A percentile compares a stretch with the other conserved stretches of the same genome.
Evolutionary conservation across 1,140 invertebrate genomes (phyloP).

Genomic region (Gonioctena quinquepunctata): DNA sequence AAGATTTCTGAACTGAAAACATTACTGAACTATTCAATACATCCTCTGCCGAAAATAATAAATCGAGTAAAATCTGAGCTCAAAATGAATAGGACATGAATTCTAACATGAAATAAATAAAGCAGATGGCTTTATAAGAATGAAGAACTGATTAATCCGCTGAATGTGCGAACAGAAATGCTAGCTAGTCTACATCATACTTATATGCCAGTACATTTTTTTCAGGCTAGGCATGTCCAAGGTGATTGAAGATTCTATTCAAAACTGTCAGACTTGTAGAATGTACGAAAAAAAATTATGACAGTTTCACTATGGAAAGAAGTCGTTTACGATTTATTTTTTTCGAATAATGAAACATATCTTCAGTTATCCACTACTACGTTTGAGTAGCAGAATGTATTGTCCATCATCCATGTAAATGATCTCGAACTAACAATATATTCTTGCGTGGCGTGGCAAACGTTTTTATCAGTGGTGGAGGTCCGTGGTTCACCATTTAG

Average conservation of each 20-base stretch:
- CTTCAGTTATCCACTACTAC: neutral
- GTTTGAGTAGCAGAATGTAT: neutral
- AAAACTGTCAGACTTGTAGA: neutral
- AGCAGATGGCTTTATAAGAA: neutral
- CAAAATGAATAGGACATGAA: neutral
- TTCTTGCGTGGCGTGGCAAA: neutral
- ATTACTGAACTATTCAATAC: neutral
- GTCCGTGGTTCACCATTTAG: neutral
- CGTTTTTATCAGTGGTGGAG: neutral
- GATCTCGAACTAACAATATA: neutral
- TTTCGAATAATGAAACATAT: neutral
- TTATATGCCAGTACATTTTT: neutral
- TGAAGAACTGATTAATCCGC: neutral
- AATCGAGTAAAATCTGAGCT: too few species aligned
- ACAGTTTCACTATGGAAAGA: neutral
- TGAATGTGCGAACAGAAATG: neutral
- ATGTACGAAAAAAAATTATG: neutral
- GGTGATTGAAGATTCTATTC: neutral
- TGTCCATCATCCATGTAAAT: neutral
- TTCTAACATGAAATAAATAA: neutral
- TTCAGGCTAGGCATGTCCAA: neutral
- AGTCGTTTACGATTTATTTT: neutral
- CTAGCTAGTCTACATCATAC: neutral
- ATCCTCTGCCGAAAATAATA: neutral
- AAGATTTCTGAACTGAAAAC: neutral